Percentiles rank a stretch among this genome's conserved stretches.
These are phyloP conservation scores for Eumaeus atala DNA, from an alignment of 1,140 invertebrate species.

Conservation along the genomic window DNA sequence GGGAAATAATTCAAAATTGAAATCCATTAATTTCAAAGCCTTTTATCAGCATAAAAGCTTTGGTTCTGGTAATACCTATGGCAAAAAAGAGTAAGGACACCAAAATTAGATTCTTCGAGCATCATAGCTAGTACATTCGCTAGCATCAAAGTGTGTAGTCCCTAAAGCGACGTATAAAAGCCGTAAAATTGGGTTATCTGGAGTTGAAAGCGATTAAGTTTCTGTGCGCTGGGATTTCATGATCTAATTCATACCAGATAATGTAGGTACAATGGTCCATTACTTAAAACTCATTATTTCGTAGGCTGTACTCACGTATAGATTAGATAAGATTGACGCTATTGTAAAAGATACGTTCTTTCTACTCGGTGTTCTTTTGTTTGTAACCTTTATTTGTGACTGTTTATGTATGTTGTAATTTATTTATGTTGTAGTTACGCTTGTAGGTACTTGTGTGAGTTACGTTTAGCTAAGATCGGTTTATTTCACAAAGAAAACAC, in stretches of 20 bases:
- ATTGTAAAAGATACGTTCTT: no score
- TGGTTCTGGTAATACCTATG: constrained; percentile 13
- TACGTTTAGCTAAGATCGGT: no score
- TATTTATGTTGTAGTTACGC: no score
- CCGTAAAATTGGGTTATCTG: constrained; percentile 32
- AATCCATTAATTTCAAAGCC: constrained; percentile 3
- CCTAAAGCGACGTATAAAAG: constrained; percentile 27
- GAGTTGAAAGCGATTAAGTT: constrained; percentile 28
- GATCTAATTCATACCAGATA: constrained; percentile 3
- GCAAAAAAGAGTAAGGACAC: constrained; percentile 27
- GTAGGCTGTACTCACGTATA: no score
- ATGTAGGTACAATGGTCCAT: no score
- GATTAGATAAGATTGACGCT: no score
- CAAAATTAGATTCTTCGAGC: constrained; percentile 2
- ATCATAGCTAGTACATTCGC: constrained; percentile 4
- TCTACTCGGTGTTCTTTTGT: no score
- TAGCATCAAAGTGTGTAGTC: constrained; percentile 5
- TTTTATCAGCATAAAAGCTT: constrained; percentile 7
- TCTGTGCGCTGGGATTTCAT: constrained; percentile 7
- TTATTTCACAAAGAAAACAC: no score
- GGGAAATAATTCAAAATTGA: not conserved
- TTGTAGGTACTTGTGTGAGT: no score
- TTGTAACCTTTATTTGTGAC: no score
- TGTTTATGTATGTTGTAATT: no score
- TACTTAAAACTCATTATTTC: no score